Evolutionary conservation across 2,113 vertebrate genomes (phyloP), one percentile per base, ranked within the genome.

Genomic region (Corydoras maculifer): DNA sequence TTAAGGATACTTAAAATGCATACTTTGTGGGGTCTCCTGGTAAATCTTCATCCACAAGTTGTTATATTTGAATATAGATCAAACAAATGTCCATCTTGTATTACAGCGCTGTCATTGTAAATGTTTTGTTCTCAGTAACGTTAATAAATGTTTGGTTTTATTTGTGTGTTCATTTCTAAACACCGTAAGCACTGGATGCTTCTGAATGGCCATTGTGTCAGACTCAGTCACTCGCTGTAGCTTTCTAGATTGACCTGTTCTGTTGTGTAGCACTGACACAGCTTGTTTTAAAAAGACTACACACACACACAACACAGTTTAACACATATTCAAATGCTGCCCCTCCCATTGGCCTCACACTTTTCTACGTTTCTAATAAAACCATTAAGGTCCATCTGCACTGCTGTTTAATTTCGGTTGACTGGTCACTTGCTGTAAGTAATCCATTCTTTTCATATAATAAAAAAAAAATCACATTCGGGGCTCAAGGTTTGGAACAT

Each of bases 201-300:
- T 70, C 63, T 79, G 81, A 80, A 81, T 75, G 66, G 73, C 74
- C 66, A 80, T 85, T 86, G 86, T 84, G 70, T 73, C 58, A 77
- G 31, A 80, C 73, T 82, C 67, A 49, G 48, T 69, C 75, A 68
- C 59, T 58, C 32, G 79, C 83, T 82, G 74, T 78, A 73, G 79
- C 10, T 72, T 89, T 91, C 88, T 84, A 89, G 90, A 89, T 78
- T 29, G 76, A 84, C 78, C 86, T 80, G 77, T 75, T 83, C 88
- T 86, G 75, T 87, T 75, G 75, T 58, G 74, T 75, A 79, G 68
- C 68, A 73, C 86, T 87, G 88, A 89, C 84, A 43, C 87, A 88
- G 88, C 88, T 88, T 69, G 84, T 85, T 81, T 73, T 67, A 76
- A 80, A 75, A 67, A 73, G 64, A 62, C 70, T 9, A 55, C 31